Evolutionary conservation across 2,888 invertebrate species (phyloP).

Genomic region (Trachelus iudaicus): DNA sequence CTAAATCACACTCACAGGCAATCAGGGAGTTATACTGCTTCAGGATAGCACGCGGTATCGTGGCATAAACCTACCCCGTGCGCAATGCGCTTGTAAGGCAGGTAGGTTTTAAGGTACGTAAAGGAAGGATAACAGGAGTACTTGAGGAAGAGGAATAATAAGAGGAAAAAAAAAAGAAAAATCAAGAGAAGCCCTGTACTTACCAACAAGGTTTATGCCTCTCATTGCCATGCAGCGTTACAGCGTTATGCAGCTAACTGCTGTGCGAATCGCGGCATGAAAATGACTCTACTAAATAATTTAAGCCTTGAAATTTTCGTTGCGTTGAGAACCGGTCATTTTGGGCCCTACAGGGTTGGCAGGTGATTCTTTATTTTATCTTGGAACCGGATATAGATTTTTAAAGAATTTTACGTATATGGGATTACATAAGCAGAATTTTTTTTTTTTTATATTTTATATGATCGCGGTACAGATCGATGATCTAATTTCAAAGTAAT

Average conservation of each 20-base stretch:
- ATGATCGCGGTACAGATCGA: background rate
- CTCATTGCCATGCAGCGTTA: conserved; percentile 21
- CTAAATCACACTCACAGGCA: conserved; percentile 18
- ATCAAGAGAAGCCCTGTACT: conserved; percentile 26
- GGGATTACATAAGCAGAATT: too few relatives aligned
- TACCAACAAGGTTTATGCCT: conserved; percentile 27
- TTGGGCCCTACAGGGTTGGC: background rate
- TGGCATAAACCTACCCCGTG: background rate
- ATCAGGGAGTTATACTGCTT: conserved; percentile 17
- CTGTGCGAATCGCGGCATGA: conserved; percentile 14
- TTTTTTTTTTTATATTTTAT: too few relatives aligned
- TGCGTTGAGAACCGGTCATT: background rate
- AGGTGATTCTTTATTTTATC: background rate
- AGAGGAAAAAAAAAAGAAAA: background rate
- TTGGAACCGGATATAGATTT: background rate
- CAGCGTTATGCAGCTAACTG: conserved; percentile 15
- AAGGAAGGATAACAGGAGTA: conserved; percentile 9
- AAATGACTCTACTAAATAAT: conserved; percentile 23
- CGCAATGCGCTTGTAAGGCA: background rate
- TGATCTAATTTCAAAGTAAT: background rate
- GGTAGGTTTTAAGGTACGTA: background rate
- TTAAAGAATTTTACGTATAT: background rate
- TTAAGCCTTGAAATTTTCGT: conserved; percentile 19
- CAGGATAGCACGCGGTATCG: conserved; percentile 3
- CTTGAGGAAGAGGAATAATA: background rate